Evolutionary conservation across 1,140 invertebrate genomes (phyloP), one percentile per base, ranked within the genome.

Genomic region (Lethocerus indicus): DNA sequence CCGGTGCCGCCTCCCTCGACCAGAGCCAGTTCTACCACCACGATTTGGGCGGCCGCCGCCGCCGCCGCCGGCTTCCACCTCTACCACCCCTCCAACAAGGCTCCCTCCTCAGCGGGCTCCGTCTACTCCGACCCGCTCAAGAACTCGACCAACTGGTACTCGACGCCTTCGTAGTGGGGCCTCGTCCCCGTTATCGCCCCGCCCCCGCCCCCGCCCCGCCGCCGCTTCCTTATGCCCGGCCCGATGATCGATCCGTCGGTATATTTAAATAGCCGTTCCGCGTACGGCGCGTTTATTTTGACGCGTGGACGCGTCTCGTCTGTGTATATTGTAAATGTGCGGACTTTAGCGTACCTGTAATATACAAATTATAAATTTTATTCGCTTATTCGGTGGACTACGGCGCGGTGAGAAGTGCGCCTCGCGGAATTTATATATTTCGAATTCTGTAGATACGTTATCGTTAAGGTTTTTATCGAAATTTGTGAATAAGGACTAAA

Each of bases 11-110:
- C 24, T 70, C 71, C 41, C 55, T 76, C 54, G 81, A 86, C 58
- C 83, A 88, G 63, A 76, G 83, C 12, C 86, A 89, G 61, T 87
- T 89, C 59, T 90, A 89, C 66, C 81, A 79, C 56, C 76, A 79
- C 26, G n/a, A n/a, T n/a, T n/a, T n/a, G n/a, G n/a, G n/a, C n/a
- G n/a, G n/a, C n/a, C n/a, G 51, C 54, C 9, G 49, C 42, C 21
- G 59, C 73, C 69, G 74, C 79, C 50, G 79, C 84, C 9, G 82
- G 86, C 14, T 91, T 91, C 63, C 87, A 91, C 65, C 68, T 91
- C 4, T 91, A 91, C 63, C 87, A 91, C 65, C 79, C 81, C 4
- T 72, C 75, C 40, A 78, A 75, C 59, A 74, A 74, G 64, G 71
- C 76, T 57, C 61, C 70, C 55, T 57, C 73, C 51, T 62, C 73